Base-by-base conservation (phyloP, 1,140 invertebrate genomes). In the Anastrepha ludens region DNA sequence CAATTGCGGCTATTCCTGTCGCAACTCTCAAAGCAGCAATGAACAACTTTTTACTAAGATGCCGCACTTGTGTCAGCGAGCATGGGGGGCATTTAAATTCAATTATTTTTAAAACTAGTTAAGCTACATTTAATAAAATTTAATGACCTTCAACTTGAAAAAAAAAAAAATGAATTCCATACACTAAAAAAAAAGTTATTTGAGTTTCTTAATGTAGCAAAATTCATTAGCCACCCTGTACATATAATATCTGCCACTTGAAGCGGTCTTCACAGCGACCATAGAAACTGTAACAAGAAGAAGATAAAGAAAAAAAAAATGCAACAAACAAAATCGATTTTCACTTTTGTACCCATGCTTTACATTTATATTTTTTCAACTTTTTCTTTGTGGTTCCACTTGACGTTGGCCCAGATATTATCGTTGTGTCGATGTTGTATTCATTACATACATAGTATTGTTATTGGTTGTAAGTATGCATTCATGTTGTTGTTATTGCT, bases 321-420 rank as follows among this genome's bases (percentile, higher is more conserved):
- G 44, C 17, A 39, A 11, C 13, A 74, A 29, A 74, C 1, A 74
- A 74, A 74, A 74, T 74, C 29, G 65, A 67, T 67, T 67, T 67
- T 67, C 20, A 67, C 39, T 67, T 41, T 29, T 11, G 44, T 74
- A 15, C 70, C 13, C 39, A 47, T 47, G 39, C 47, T 17, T 74
- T 74, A 3, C 47, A 6, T 74, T 74, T 29, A 29, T 29, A 29
- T 29, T 29, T 29, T 29, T 29, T 4, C 44, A 50, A 41, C 4
- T 50, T 74, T 74, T 74, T 70, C 65, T 29, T 41, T 41, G n/a
- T 70, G 65, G 13, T 74, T 74, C 29, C 39, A 39, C 41, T 41
- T 74, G 44, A 44, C 44, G 44, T 3, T 41, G 39, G 13, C 44
- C 70, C 44, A 47, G 41, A 47, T 47, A 11, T 74, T 74, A 47